A percentile compares a stretch with the other conserved stretches of the same genome.
phyloP scores from a whole-genome alignment of 2,888 invertebrate genomes.

The Heliconius sara region DNA sequence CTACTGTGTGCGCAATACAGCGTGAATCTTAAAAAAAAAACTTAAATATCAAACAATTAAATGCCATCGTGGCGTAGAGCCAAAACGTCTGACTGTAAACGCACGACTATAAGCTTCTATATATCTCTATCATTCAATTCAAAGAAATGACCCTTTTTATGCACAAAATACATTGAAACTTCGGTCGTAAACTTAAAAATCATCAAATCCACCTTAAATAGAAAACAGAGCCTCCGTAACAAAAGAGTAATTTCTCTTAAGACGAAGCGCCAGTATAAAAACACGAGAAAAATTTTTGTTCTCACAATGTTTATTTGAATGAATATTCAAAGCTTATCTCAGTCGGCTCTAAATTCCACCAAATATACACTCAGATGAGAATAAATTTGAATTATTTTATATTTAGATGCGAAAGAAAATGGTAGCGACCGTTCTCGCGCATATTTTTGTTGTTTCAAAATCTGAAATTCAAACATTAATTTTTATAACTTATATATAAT shows the following conservation, averaged over 20 bases:
- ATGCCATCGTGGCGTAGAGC: neutral
- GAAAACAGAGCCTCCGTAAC: neutral
- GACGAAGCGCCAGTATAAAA: slow-evolving; percentile 27
- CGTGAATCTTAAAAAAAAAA: neutral
- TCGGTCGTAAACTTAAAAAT: neutral
- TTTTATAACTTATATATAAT: slow-evolving; percentile 22
- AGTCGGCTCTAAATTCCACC: slow-evolving; percentile 42
- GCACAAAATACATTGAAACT: neutral
- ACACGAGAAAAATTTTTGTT: slow-evolving; percentile 37
- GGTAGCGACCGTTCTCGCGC: slow-evolving; percentile 30
- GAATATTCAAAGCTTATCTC: slow-evolving; percentile 48
- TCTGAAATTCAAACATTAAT: slow-evolving; percentile 16
- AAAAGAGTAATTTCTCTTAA: slow-evolving; percentile 19
- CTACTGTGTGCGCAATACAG: neutral
- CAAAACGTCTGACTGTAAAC: neutral
- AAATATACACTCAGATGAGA: slow-evolving; percentile 41
- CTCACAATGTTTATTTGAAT: slow-evolving; percentile 44
- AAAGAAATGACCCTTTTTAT: neutral
- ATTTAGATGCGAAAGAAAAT: slow-evolving; percentile 32
- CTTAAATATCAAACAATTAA: neutral
- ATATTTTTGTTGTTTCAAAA: slow-evolving; percentile 29
- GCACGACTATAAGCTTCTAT: neutral
- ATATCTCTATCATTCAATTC: neutral
- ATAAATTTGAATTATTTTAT: slow-evolving; percentile 46
- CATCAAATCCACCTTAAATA: neutral